These are phyloP conservation scores for Odontamblyopus lacepedii DNA, from an alignment of 2,797 vertebrate species.

Conservation along the genomic window DNA sequence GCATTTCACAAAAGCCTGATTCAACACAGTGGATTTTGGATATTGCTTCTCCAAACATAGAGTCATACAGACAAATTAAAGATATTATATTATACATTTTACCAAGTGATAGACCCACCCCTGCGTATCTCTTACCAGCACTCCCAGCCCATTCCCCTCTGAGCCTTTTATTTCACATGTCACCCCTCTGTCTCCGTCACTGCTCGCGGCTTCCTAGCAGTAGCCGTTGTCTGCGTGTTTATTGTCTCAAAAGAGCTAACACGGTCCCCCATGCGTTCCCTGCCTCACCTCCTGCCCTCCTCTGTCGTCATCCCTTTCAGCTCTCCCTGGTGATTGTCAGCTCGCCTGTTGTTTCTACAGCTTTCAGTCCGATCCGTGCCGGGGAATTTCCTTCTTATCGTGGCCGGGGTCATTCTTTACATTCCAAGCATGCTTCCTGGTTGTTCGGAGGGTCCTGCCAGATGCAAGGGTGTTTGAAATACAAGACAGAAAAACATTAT, in stretches of 20 bases:
- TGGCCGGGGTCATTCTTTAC: constrained; percentile 71
- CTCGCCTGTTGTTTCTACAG: constrained; percentile 50
- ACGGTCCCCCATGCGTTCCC: constrained; percentile 47
- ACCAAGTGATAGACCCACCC: no score
- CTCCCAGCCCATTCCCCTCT: constrained; percentile 15
- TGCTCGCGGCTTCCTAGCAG: constrained; percentile 26
- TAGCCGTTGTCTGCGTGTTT: constrained; percentile 41
- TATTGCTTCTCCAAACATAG: no score
- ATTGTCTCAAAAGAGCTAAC: constrained; percentile 43
- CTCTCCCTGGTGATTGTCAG: constrained; percentile 44
- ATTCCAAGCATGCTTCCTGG: constrained; percentile 74
- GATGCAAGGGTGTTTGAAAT: constrained; percentile 65
- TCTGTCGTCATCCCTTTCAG: constrained; percentile 58
- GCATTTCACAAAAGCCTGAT: not conserved
- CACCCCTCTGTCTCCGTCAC: constrained; percentile 37
- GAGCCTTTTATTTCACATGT: constrained; percentile 24
- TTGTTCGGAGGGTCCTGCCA: constrained; percentile 61
- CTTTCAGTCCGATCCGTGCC: constrained; percentile 44
- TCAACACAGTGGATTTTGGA: no score
- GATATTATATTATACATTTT: no score
- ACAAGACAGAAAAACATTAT: constrained; percentile 63
- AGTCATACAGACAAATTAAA: no score
- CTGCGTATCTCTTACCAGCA: constrained; percentile 20
- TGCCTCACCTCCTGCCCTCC: constrained; percentile 27
- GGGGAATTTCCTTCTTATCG: constrained; percentile 72